phyloP scores from a whole-genome alignment of 2,797 vertebrate species.

The Rhinella marina region DNA sequence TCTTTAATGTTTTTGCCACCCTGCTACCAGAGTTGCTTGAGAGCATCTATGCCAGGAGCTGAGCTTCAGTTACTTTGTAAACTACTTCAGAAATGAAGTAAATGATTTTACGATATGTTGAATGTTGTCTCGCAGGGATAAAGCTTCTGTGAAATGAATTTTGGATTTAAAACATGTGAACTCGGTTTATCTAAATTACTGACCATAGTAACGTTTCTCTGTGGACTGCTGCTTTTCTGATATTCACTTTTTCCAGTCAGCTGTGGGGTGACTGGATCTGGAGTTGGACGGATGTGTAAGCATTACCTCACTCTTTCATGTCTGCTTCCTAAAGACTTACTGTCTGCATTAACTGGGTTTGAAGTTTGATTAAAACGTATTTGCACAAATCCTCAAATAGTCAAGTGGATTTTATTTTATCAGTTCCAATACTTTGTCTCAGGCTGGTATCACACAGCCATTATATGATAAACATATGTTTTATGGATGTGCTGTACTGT shows the following conservation, averaged over 20 bases:
- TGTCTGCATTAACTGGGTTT: neutral
- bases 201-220: neutral
- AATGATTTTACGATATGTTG: neutral
- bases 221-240: neutral
- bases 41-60: neutral
- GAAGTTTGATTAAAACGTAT: neutral
- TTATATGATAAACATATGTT: no score
- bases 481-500: no score
- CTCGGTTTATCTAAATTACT: neutral
- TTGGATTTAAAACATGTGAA: neutral
- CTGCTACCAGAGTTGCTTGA: neutral
- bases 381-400: no score
- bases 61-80: neutral
- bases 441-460: neutral
- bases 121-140: neutral
- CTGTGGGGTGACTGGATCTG: neutral
- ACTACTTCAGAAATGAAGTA: neutral
- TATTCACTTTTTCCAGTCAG: constrained; percentile 7
- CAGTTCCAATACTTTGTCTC: neutral
- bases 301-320: constrained; percentile 2
- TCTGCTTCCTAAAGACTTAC: neutral
- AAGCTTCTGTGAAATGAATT: neutral
- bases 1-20: neutral
- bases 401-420: neutral
- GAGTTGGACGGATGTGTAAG: neutral